These are phyloP conservation scores for Drosophila paracracens DNA, from an alignment of 2,888 invertebrate species.

Conservation along the genomic window DNA sequence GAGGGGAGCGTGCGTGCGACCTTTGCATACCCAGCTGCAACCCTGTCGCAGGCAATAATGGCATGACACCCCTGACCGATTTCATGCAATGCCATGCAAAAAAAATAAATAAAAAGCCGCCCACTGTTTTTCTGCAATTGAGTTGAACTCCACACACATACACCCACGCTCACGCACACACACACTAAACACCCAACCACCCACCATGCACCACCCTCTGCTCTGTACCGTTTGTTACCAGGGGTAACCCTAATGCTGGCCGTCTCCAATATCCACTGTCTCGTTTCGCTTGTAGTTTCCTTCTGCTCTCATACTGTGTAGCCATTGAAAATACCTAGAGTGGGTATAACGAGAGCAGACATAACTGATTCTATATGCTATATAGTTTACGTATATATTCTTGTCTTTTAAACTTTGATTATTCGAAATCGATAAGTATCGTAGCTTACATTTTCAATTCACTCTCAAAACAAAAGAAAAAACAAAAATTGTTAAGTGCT, in stretches of 20 bases:
- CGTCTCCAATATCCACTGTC: conserved; percentile 29
- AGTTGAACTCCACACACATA: conserved; percentile 6
- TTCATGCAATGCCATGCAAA: conserved; percentile 33
- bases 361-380: neutral
- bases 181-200: neutral
- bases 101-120: conserved; percentile 29
- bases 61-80: conserved; percentile 43
- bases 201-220: neutral
- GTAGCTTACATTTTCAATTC: neutral
- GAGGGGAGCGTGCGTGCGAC: conserved; percentile 43
- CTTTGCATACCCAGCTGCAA: conserved; percentile 44
- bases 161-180: neutral
- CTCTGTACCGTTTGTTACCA: conserved; percentile 30
- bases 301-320: conserved; percentile 9
- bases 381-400: neutral
- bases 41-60: conserved; percentile 27
- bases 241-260: conserved; percentile 56
- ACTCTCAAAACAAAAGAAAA: neutral
- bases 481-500: neutral
- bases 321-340: neutral
- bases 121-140: conserved; percentile 28
- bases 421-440: neutral
- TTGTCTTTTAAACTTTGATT: neutral
- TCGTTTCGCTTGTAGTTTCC: conserved; percentile 34
- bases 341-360: neutral